A percentile compares a stretch with the other conserved stretches of the same genome.
Evolutionary conservation across 2,113 vertebrate genomes (phyloP).

Genomic region (Rhea pennata): DNA sequence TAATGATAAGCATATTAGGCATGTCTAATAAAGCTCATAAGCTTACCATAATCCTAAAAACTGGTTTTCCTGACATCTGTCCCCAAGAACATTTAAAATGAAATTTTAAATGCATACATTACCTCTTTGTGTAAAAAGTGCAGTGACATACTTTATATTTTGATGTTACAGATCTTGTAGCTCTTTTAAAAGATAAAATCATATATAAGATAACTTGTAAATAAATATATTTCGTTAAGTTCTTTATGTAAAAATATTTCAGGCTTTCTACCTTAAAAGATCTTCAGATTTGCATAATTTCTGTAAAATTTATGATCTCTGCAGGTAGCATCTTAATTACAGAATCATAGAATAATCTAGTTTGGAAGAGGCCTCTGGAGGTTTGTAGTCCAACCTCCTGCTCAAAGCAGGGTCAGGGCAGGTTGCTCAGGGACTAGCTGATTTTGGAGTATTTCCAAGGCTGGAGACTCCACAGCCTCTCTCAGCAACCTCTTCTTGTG

Average conservation of each 20-base stretch:
- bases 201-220: neutral
- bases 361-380: neutral
- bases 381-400: neutral
- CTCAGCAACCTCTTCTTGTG: neutral
- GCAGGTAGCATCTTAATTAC: constrained; percentile 12
- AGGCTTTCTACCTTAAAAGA: neutral
- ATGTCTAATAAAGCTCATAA: neutral
- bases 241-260: constrained; percentile 1
- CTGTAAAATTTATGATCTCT: constrained; percentile 36
- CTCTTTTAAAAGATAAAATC: constrained; percentile 22
- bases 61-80: constrained; percentile 30
- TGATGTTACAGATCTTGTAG: constrained; percentile 18
- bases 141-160: constrained; percentile 15
- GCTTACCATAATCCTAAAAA: constrained; percentile 45
- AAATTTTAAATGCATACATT: constrained; percentile 15
- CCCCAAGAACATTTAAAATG: constrained; percentile 3
- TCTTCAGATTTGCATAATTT: constrained; percentile 22
- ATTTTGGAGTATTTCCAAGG: neutral
- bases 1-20: neutral
- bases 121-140: constrained; percentile 13
- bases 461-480: neutral
- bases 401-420: neutral
- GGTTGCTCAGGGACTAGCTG: neutral
- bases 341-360: neutral
- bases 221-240: neutral